Base-by-base conservation (phyloP, 2,797 vertebrate species). In the Notamacropus eugenii region DNA sequence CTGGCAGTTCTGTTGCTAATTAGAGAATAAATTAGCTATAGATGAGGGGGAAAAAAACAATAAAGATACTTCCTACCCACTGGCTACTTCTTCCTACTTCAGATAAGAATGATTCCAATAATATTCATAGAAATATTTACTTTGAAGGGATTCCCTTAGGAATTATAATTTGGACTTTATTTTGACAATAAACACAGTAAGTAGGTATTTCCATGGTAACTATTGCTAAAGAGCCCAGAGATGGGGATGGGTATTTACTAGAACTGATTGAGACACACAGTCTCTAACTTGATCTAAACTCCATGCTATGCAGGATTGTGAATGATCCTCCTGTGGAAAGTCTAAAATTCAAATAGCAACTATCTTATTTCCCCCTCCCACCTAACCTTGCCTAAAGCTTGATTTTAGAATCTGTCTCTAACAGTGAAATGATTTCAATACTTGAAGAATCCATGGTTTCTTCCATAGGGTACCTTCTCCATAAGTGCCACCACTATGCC, bases 11-110 rank as follows among this genome's bases (percentile, higher is more conserved):
- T 82, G 19, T 67, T 67, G 34, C 14, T 87, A 52, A 94, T 95
- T 90, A 94, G 87, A 59, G 74, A 67, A 93, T n/a, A 54, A 92
- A 91, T 29, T 90, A 93, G 13, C 62, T 24, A 34, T 46, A 55
- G 52, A 54, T 29, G 90, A 52, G 46, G 67, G n/a, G 27, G 67
- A 31, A 62, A n/a, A 27, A 92, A 74, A 62, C 0, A 54, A 31
- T 54, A 92, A 93, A 13, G 27, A 55, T 6, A 59, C 27, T 93
- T 87, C 55, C 40, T 50, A 82, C 56, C 52, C 67, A 90, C 40
- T 0, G 1, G 31, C 46, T 62, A 8, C 22, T 46, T 87, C 52
- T 90, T 93, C 55, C 90, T 82, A 55, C 55, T 82, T 93, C 90
- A 92, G 90, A 92, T 34, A 62, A 62, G 95, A 93, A 90, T 52